Evolutionary conservation across 92 coral and sea anemone genomes (phyloP), one percentile per base, ranked within the genome.

Genomic region (Diadumene lineata): DNA sequence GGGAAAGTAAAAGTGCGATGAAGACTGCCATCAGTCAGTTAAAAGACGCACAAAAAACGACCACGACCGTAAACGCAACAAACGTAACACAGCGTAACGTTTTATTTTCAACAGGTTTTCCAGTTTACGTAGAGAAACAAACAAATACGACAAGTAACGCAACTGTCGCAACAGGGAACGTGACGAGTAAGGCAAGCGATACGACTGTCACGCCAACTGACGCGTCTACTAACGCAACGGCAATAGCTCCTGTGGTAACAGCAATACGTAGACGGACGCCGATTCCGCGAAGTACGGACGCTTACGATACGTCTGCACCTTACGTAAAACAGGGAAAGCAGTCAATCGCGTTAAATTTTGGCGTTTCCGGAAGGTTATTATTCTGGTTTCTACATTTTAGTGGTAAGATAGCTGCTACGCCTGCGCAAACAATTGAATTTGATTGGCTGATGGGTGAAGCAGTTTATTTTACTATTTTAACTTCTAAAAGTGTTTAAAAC

Each of bases 361-460:
- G 87, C 33, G 50, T 79, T 32, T 74, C 92, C 31, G 92, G 92
- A 25, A 68, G 80, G 38, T 73, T 87, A 58, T 83, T 82, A 50
- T 55, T 87, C 46, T 87, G 83, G 92, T 83, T 87, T 67, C 88
- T 87, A 29, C 92, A 87, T 46, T 69, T 87, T 71, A 79, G 86
- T 73, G 92, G 92, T 87, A 77, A 70, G 76, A 73, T 63, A 43
- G 46, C 60, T 44, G 58, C 69, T 74, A 31, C 77, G 77, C 77
- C 77, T 72, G 77, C 77, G 77, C 66, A 33, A 56, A 51, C 77
- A 21, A 34, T 16, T 10, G 21, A 43, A 53, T 53, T 28, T 56
- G 66, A 72, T 57, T 72, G 77, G 77, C 66, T 56, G 77, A 72
- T 10, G 21, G 73, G 73, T 68, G 73, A 33, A 68, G 73, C 73